Conservation (phyloP, 2,888 invertebrate species). For the Lasius fuliginosus region DNA sequence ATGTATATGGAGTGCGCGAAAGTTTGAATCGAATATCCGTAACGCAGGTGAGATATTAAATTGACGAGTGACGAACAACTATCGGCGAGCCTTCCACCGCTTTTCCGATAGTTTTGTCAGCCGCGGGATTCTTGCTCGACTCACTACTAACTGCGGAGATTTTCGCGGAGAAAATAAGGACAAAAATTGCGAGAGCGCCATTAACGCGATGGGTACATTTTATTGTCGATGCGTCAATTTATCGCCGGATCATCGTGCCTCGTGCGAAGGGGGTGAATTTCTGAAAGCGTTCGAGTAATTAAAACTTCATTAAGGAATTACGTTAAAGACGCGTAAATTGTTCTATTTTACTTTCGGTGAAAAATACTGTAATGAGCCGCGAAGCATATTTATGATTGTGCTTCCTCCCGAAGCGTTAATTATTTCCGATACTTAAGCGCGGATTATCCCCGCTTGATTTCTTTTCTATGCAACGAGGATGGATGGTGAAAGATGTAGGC, state of each 20-base stretch:
- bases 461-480: slow-evolving; percentile 13
- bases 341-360: slow-evolving; percentile 26
- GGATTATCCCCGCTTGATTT: slow-evolving; percentile 43
- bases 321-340: slow-evolving; percentile 13
- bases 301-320: slow-evolving; percentile 48
- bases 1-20: slow-evolving; percentile 62
- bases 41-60: slow-evolving; percentile 71
- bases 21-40: slow-evolving; percentile 74
- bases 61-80: slow-evolving; percentile 66
- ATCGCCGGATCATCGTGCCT: slow-evolving; percentile 25
- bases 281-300: slow-evolving; percentile 38
- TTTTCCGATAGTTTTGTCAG: slow-evolving; percentile 49
- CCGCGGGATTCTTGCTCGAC: slow-evolving; percentile 45
- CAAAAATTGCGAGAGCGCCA: background rate
- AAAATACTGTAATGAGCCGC: slow-evolving; percentile 39
- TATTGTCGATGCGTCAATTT: slow-evolving; percentile 24
- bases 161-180: background rate
- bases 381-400: slow-evolving; percentile 51
- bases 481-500: background rate
- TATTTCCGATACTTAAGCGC: slow-evolving; percentile 53
- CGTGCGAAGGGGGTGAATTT: slow-evolving; percentile 17
- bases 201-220: slow-evolving; percentile 30
- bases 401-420: slow-evolving; percentile 49
- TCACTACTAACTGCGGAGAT: background rate
- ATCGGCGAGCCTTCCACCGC: slow-evolving; percentile 3